These are phyloP conservation scores for Lordiphosa mommai DNA, from an alignment of 1,140 invertebrate species.

Conservation along the genomic window DNA sequence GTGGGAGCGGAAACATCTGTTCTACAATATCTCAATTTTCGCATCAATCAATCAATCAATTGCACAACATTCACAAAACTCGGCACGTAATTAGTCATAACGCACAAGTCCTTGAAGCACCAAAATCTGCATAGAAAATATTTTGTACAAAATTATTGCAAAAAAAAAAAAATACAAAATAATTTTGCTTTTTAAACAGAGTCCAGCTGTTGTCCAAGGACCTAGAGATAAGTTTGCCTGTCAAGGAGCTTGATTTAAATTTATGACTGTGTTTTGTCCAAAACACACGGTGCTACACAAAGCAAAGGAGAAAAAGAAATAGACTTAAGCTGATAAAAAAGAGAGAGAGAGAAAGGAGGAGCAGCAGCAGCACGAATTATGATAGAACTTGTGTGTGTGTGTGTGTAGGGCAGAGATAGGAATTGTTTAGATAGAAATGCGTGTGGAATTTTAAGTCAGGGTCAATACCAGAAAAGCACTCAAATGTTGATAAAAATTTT, in stretches of 20 bases:
- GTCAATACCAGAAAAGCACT: no score
- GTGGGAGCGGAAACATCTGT: conserved; percentile 48
- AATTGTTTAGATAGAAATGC: background rate
- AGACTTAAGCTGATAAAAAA: background rate
- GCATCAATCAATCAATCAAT: conserved; percentile 26
- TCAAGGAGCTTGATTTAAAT: conserved; percentile 65
- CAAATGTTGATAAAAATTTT: no score
- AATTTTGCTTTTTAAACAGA: conserved; percentile 12
- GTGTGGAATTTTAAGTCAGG: conserved; percentile 13
- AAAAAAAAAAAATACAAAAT: background rate
- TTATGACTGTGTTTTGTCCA: conserved; percentile 60
- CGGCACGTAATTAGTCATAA: conserved; percentile 51
- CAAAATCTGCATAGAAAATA: conserved; percentile 6
- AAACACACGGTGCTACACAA: conserved; percentile 34
- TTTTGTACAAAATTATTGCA: no score
- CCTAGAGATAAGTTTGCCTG: conserved; percentile 63
- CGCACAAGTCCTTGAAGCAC: conserved; percentile 19
- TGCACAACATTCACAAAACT: conserved; percentile 30
- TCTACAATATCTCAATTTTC: conserved; percentile 29
- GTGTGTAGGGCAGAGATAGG: background rate
- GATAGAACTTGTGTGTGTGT: background rate
- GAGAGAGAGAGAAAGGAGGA: background rate
- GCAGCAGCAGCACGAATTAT: conserved; percentile 24
- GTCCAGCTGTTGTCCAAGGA: conserved; percentile 37
- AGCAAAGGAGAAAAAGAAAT: background rate